These are phyloP conservation scores for Panurus biarmicus DNA, from an alignment of 2,113 vertebrate genomes.

Conservation along the genomic window DNA sequence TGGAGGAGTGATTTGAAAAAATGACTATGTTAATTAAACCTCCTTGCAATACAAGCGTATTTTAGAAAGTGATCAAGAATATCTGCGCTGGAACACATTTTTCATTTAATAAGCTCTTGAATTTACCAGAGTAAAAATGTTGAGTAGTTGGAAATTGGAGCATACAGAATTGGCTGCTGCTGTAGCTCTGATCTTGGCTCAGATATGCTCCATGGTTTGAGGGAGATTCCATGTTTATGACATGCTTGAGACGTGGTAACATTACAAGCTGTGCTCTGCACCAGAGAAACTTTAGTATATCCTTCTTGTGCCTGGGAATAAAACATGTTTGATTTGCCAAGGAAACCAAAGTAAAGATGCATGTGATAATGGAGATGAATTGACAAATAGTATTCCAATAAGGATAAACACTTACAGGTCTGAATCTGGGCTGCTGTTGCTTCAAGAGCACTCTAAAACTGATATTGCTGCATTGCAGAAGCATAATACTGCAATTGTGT, in stretches of 20 bases:
- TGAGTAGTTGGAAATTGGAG: neutral
- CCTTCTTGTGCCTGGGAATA: constrained; percentile 37
- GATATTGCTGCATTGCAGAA: neutral
- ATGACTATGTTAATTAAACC: neutral
- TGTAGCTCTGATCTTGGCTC: neutral
- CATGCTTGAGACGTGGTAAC: neutral
- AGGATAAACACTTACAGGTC: constrained; percentile 14
- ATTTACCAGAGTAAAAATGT: neutral
- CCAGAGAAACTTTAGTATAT: constrained; percentile 17
- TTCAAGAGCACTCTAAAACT: neutral
- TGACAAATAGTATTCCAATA: neutral
- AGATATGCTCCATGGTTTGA: neutral
- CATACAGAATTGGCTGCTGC: neutral
- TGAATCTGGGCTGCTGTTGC: neutral
- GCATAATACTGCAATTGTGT: neutral
- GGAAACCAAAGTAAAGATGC: constrained; percentile 25
- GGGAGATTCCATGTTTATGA: neutral
- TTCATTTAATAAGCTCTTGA: neutral
- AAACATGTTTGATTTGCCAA: constrained; percentile 51
- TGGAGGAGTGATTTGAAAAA: neutral
- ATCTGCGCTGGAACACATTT: neutral
- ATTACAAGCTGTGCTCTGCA: neutral
- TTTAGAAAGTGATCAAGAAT: neutral
- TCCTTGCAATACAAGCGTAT: neutral
- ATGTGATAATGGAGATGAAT: constrained; percentile 27